Conservation (phyloP, 2,888 invertebrate genomes). For the Megamerina dolium region DNA sequence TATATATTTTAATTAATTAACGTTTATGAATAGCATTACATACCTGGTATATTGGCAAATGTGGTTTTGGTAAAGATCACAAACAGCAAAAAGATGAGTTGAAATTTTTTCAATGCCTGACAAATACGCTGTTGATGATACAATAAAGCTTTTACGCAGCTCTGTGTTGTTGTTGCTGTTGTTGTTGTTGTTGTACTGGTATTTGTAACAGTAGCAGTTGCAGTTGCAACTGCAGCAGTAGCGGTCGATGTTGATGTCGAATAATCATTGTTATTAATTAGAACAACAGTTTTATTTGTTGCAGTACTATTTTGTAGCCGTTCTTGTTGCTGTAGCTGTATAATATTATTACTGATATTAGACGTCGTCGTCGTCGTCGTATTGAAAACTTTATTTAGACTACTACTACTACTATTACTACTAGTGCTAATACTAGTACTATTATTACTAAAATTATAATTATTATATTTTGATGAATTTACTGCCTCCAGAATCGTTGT, state of each 20-base stretch:
- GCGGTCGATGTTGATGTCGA: neutral
- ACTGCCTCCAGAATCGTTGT: conserved; percentile 18
- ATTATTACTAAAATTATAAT: conserved; percentile 23
- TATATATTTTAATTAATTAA: too few relatives aligned
- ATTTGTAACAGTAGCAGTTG: neutral
- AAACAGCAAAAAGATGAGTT: conserved; percentile 40
- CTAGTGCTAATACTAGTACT: conserved; percentile 17
- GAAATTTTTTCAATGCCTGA: conserved; percentile 31
- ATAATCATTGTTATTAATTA: conserved; percentile 5
- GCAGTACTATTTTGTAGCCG: conserved; percentile 5
- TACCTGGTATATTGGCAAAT: conserved; percentile 48
- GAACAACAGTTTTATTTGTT: conserved; percentile 5
- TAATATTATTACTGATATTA: conserved; percentile 13
- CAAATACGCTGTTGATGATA: conserved; percentile 20
- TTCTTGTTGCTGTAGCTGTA: conserved; percentile 2
- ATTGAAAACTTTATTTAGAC: too few relatives aligned
- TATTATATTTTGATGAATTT: conserved; percentile 23
- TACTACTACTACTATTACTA: too few relatives aligned
- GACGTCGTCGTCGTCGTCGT: conserved; percentile 23
- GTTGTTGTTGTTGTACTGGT: too few relatives aligned
- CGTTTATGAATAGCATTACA: too few relatives aligned
- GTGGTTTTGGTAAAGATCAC: conserved; percentile 40
- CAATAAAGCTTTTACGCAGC: conserved; percentile 3
- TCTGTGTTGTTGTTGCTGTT: too few relatives aligned
- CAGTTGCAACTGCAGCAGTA: neutral